Evolutionary conservation across 1,140 invertebrate species (phyloP), one percentile per base, ranked within the genome.

Genomic region (Whitmania pigra): DNA sequence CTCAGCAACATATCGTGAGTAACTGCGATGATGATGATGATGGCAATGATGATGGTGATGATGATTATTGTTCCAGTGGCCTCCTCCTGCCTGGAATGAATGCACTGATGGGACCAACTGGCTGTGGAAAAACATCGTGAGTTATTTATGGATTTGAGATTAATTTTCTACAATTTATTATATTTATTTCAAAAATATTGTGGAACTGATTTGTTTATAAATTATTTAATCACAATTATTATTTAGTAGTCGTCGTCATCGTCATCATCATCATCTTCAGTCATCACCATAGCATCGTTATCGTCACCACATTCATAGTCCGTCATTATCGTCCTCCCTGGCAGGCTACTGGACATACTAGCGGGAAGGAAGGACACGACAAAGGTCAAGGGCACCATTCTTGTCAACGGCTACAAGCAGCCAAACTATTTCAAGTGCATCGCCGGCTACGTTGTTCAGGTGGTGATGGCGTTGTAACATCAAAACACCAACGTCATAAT

Each of bases 361-460:
- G 81, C 81, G 18, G 81, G 79, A 6, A 75, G 81, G 54, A 83
- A 83, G 69, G 78, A 82, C 73, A 78, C 77, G 20, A 53, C 18
- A 22, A 78, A 79, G 67, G 68, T 81, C n/a, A 54, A 67, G 4
- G 82, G 82, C 17, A 72, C 75, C 11, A 73, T 83, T 43, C 71
- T 83, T 5, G 74, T 83, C n/a, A 78, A 83, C 78, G 80, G 81
- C 20, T 71, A 72, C 29, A 78, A 77, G 31, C 78, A 77, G 31
- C 81, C 82, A 40, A 76, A 78, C 29, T 81, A 83, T 75, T 83
- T 80, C 75, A 82, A 82, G 73, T 80, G 79, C 71, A 79, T 81
- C 76, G 78, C 81, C 13, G 82, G 82, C 49, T 83, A 83, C 75
- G 82, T 82, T 54, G 80, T 81, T 15, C 82, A 83, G 80, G 81